A percentile compares a stretch with the other conserved stretches of the same genome.
These are phyloP conservation scores for Galleria mellonella DNA, from an alignment of 1,140 invertebrate species.

Conservation along the genomic window DNA sequence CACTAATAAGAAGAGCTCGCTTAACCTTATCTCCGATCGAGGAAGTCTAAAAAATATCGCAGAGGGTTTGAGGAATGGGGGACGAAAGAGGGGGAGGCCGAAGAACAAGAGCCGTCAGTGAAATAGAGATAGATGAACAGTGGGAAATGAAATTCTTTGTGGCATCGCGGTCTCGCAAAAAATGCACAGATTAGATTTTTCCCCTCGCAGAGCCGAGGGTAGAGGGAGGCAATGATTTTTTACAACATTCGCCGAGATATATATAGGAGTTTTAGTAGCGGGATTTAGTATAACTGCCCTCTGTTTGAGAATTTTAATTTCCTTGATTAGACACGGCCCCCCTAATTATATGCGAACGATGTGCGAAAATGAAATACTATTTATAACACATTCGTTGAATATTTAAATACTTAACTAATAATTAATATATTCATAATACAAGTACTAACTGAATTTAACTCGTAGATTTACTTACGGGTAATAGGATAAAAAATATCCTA, in stretches of 20 bases:
- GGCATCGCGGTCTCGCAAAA: conserved; percentile 75
- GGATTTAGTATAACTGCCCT: conserved; percentile 68
- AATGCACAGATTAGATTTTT: conserved; percentile 76
- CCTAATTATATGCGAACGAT: conserved; percentile 10
- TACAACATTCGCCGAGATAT: conserved; percentile 65
- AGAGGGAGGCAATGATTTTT: conserved; percentile 71
- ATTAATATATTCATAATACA: too few relatives aligned
- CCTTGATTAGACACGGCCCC: conserved; percentile 43
- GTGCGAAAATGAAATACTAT: too few relatives aligned
- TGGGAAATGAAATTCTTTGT: conserved; percentile 77
- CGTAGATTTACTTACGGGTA: too few relatives aligned
- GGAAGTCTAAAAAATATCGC: conserved; percentile 69
- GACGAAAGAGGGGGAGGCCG: conserved; percentile 24
- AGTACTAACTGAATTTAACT: too few relatives aligned
- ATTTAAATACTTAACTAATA: too few relatives aligned
- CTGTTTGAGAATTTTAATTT: conserved; percentile 71
- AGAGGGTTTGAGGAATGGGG: conserved; percentile 27
- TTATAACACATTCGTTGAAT: too few relatives aligned
- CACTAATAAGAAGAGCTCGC: conserved; percentile 66
- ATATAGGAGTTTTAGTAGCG: conserved; percentile 68
- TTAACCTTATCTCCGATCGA: conserved; percentile 71
- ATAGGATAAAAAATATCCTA: too few relatives aligned
- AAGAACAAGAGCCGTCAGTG: conserved; percentile 73
- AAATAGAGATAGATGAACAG: conserved; percentile 75
- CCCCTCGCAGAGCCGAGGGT: conserved; percentile 64